Evolutionary conservation across 2,113 vertebrate species (phyloP), one percentile per base, ranked within the genome.

Genomic region (Rhegmatorhina hoffmannsi): DNA sequence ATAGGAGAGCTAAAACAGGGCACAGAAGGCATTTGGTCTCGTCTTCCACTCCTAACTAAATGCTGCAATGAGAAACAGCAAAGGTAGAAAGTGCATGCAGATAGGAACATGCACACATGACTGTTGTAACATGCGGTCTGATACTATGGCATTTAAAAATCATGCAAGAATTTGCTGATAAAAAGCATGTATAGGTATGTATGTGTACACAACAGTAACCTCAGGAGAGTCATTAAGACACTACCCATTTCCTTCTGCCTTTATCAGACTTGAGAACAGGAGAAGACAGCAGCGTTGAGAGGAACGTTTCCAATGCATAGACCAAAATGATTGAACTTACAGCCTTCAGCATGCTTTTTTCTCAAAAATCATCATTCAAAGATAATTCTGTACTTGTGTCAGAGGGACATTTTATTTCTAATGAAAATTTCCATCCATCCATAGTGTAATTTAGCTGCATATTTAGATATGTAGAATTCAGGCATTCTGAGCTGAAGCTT

Each of bases 41-140:
- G 49, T 40, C 33, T 80, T 36, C 9, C 24, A 13, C n/a, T 64
- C 24, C 46, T 69, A 60, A 44, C 24, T 15, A 23, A 29, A 29
- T 17, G 43, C 2, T 52, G 18, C 23, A 29, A n/a, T 9, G 12
- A 91, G 44, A 87, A 90, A 40, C 1, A 4, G 31, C 25, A 34
- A 80, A 60, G 23, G 33, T 3, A 68, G 44, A 68, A 80, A 73
- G 20, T 6, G 34, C 6, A 25, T 4, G 3, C 33, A 76, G 21
- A 9, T 23, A 63, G 52, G 36, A 47, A 46, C 29, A 25, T 1
- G 6, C 10, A 52, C 13, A 15, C 4, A 1, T 3, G 7, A 15
- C 21, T 40, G 7, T 10, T 21, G 10, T 14, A 82, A 46, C 15
- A 17, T 2, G 7, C 8, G 19, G 7, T 87, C 47, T 63, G 7